Percentiles rank a stretch among this genome's conserved stretches.
Evolutionary conservation across 2,888 invertebrate genomes (phyloP).

Genomic region (Zygaena filipendulae): DNA sequence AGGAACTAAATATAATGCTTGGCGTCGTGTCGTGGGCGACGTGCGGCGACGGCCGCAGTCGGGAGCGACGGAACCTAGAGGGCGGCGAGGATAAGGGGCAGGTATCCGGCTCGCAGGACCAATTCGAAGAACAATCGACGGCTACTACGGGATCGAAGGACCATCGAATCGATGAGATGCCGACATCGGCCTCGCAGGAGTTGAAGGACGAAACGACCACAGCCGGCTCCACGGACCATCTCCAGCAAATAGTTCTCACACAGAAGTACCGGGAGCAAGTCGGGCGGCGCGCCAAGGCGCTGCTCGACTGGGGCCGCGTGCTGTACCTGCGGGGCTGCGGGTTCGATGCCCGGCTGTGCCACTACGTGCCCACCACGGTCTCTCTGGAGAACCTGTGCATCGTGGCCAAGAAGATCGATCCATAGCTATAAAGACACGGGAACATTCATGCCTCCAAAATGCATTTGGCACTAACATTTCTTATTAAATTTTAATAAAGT

Average conservation of each 20-base stretch:
- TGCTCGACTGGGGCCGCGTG: slow-evolving; percentile 82
- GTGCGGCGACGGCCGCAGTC: slow-evolving; percentile 76
- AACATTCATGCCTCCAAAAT: no score
- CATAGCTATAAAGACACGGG: no score
- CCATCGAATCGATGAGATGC: not conserved
- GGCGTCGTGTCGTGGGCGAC: slow-evolving; percentile 92
- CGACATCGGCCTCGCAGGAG: not conserved
- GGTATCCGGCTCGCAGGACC: slow-evolving; percentile 1
- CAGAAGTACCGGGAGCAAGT: slow-evolving; percentile 32
- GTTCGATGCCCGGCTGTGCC: slow-evolving; percentile 70
- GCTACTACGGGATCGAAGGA: not conserved
- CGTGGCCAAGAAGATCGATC: slow-evolving; percentile 68
- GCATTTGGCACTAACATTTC: no score
- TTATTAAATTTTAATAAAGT: not conserved
- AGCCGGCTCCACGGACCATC: not conserved
- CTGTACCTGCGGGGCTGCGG: slow-evolving; percentile 68
- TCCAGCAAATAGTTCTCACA: not conserved
- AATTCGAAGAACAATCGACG: not conserved
- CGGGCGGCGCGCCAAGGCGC: slow-evolving; percentile 79
- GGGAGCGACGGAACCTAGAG: slow-evolving; percentile 32
- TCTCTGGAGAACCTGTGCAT: slow-evolving; percentile 86
- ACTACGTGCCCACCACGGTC: slow-evolving; percentile 72
- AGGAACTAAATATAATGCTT: slow-evolving; percentile 79
- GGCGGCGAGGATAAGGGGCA: not conserved
- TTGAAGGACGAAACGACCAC: not conserved